Base-by-base conservation (phyloP, 2,888 invertebrate genomes). In the Onthophagus sagittarius region DNA sequence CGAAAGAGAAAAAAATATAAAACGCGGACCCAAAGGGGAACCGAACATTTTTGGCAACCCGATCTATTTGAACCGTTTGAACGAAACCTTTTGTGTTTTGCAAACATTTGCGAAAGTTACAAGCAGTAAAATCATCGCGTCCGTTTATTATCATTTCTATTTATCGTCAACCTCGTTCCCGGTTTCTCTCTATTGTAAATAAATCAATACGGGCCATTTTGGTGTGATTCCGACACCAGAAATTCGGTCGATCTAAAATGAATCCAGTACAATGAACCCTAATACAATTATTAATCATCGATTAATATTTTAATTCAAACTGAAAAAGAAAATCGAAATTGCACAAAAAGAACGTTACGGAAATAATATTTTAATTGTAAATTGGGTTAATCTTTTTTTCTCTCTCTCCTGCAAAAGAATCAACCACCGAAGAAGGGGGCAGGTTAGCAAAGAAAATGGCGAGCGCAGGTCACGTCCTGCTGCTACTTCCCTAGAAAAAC, bases 371-470 rank as follows among this genome's bases (percentile, higher is more conserved):
- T 15, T 15, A 2, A 15, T 15, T 63, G n/a, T 13, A 63, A 63
- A 23, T 23, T 23, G 23, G 23, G 23, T 23, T 23, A 23, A 70
- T 53, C 33, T 71, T 23, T 62, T 71, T 23, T 53, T 63, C 23
- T 23, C 23, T 23, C 23, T 23, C 23, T 23, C 23, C 23, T 23
- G 23, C 23, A 23, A 23, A 62, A 67, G 31, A 65, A 62, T 23
- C 63, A 71, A 71, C 74, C 65, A 71, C 73, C 73, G 70, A 69
- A 65, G 70, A 62, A 62, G 65, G 31, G 73, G 74, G 73, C 75
- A 75, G 75, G 75, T 75, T 23, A 73, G 62, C 69, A 72, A 70
- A 70, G 72, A 75, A 75, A 73, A 75, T 75, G 75, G 75, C 75
- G 75, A 69, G 39, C 67, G 67, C 67, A 32, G 23, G 23, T 23